Evolutionary conservation across 2,888 invertebrate species (phyloP).

Genomic region (Iphiclides podalirius): DNA sequence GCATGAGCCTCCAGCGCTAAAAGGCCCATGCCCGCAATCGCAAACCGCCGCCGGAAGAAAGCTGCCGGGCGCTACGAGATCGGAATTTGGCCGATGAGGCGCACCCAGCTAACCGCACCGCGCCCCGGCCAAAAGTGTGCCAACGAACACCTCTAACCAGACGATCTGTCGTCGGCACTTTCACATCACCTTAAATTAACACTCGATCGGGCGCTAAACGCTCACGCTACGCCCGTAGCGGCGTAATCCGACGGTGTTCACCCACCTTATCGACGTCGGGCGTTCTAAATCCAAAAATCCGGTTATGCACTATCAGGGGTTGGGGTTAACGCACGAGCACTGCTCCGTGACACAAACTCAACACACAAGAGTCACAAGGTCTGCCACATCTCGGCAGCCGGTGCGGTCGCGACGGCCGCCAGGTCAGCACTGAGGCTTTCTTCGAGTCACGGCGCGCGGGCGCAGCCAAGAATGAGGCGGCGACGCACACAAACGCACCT

Average conservation of each 20-base stretch:
- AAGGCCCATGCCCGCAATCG: too few relatives aligned
- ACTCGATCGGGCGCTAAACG: constrained; percentile 43
- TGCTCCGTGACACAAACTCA: constrained; percentile 70
- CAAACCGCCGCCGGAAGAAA: constrained; percentile 59
- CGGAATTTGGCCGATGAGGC: constrained; percentile 64
- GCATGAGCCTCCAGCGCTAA: constrained; percentile 32
- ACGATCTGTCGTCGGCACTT: constrained; percentile 71
- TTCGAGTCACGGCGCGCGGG: constrained; percentile 57
- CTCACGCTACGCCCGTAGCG: too few relatives aligned
- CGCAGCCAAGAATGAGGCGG: constrained; percentile 69
- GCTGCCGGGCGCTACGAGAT: constrained; percentile 64
- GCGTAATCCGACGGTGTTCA: constrained; percentile 30
- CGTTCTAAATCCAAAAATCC: constrained; percentile 66
- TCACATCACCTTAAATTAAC: constrained; percentile 77
- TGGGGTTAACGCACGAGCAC: constrained; percentile 75
- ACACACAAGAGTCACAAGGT: constrained; percentile 70
- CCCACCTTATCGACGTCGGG: constrained; percentile 69
- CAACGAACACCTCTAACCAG: constrained; percentile 72
- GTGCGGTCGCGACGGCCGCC: constrained; percentile 73
- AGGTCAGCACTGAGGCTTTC: constrained; percentile 71
- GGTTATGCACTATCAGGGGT: constrained; percentile 75
- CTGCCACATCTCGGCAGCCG: constrained; percentile 69
- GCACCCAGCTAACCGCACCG: not conserved
- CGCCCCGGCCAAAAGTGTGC: constrained; percentile 64
- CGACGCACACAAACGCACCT: constrained; percentile 43